Conservation (phyloP, 2,113 vertebrate genomes). For the Leptodactylus fuscus region DNA sequence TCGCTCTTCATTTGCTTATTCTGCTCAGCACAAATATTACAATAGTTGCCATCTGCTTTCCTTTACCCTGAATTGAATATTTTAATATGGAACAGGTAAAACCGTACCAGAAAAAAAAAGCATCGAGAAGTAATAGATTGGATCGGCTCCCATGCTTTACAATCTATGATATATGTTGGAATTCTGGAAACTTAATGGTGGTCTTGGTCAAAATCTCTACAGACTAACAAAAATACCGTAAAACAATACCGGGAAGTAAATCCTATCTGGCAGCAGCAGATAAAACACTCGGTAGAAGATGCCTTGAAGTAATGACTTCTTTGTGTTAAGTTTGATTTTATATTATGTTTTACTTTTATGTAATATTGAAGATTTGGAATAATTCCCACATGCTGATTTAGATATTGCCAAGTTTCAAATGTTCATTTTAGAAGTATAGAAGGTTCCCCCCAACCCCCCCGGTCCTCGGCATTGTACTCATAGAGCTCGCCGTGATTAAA, state of each 20-base stretch:
- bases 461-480: constrained; percentile 11
- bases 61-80: constrained; percentile 45
- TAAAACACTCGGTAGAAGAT: constrained; percentile 41
- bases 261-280: constrained; percentile 49
- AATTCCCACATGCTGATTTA: constrained; percentile 24
- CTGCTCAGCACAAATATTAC: constrained; percentile 30
- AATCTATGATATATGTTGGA: constrained; percentile 41
- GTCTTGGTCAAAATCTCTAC: constrained; percentile 38
- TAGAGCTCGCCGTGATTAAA: constrained; percentile 7
- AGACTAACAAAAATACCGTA: constrained; percentile 36
- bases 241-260: constrained; percentile 49
- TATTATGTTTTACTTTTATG: constrained; percentile 25
- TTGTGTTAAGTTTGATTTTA: constrained; percentile 9
- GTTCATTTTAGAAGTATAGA: background rate
- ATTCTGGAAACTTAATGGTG: constrained; percentile 39
- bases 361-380: constrained; percentile 26
- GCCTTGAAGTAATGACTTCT: constrained; percentile 14
- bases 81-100: constrained; percentile 51
- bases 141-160: constrained; percentile 46
- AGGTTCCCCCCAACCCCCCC: too few species aligned
- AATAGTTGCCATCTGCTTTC: constrained; percentile 57
- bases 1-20: constrained; percentile 45
- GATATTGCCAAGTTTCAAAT: constrained; percentile 33
- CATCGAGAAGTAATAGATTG: constrained; percentile 22
- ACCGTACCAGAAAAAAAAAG: background rate